phyloP scores from a whole-genome alignment of 2,113 vertebrate genomes.

The Anoplopoma fimbria region DNA sequence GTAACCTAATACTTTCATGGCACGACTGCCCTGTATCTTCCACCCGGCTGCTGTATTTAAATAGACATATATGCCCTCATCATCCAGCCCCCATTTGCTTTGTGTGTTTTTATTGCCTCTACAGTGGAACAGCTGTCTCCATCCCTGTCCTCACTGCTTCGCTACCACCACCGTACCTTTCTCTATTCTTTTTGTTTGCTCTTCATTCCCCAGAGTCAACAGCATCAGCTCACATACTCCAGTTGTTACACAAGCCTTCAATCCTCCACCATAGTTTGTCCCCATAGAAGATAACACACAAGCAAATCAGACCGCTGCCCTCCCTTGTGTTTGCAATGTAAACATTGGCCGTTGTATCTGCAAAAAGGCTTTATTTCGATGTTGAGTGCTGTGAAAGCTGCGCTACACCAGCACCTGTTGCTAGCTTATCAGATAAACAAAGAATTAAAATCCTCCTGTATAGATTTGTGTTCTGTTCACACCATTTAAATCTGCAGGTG shows the following conservation, averaged over 20 bases:
- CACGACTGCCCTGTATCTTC: slow-evolving; percentile 27
- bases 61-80: slow-evolving; percentile 55
- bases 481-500: background rate
- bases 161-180: slow-evolving; percentile 33
- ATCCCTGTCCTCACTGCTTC: slow-evolving; percentile 46
- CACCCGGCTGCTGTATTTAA: slow-evolving; percentile 44
- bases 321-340: slow-evolving; percentile 61
- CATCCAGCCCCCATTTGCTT: slow-evolving; percentile 59
- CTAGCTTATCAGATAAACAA: slow-evolving; percentile 45
- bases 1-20: slow-evolving; percentile 8
- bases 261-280: slow-evolving; percentile 43
- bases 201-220: slow-evolving; percentile 74
- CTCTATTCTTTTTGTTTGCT: slow-evolving; percentile 72
- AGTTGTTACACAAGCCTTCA: slow-evolving; percentile 75
- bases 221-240: slow-evolving; percentile 66
- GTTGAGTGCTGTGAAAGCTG: slow-evolving; percentile 42
- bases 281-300: slow-evolving; percentile 51
- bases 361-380: slow-evolving; percentile 56
- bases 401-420: slow-evolving; percentile 50
- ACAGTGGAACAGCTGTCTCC: slow-evolving; percentile 72
- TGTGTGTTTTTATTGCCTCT: slow-evolving; percentile 68
- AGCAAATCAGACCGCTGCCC: slow-evolving; percentile 63
- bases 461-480: slow-evolving; percentile 32
- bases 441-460: slow-evolving; percentile 18
- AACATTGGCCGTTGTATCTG: slow-evolving; percentile 55